Evolutionary conservation across 2,113 vertebrate species (phyloP).

Genomic region (Strix uralensis): DNA sequence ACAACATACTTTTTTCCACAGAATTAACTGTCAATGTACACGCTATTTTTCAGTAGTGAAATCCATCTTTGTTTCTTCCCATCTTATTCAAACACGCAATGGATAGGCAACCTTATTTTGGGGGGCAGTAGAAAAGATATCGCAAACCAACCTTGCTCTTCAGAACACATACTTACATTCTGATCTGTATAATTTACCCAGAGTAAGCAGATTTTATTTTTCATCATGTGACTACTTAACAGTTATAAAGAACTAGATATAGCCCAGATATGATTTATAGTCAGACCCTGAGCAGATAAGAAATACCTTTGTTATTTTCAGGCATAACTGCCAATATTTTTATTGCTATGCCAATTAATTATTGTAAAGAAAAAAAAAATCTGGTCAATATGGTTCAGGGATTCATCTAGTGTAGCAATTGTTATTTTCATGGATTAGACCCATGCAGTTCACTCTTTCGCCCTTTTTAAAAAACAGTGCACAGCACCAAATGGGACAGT

Average conservation of each 20-base stretch:
- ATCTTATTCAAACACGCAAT: background rate
- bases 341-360: background rate
- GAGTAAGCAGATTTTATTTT: background rate
- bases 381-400: background rate
- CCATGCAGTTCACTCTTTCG: fast-evolving
- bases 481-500: background rate
- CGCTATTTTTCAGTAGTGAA: background rate
- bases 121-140: background rate
- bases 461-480: background rate
- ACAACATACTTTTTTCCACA: background rate
- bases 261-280: background rate
- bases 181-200: background rate
- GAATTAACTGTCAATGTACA: background rate
- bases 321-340: background rate
- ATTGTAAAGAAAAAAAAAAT: background rate
- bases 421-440: background rate
- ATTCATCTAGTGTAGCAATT: background rate
- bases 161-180: background rate
- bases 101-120: background rate
- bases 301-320: background rate
- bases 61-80: background rate
- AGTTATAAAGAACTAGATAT: background rate
- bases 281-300: background rate
- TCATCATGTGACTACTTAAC: background rate
- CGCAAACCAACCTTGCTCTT: background rate